Conservation (phyloP, 2,888 invertebrate genomes). For the Drosophila tanythrix region DNA sequence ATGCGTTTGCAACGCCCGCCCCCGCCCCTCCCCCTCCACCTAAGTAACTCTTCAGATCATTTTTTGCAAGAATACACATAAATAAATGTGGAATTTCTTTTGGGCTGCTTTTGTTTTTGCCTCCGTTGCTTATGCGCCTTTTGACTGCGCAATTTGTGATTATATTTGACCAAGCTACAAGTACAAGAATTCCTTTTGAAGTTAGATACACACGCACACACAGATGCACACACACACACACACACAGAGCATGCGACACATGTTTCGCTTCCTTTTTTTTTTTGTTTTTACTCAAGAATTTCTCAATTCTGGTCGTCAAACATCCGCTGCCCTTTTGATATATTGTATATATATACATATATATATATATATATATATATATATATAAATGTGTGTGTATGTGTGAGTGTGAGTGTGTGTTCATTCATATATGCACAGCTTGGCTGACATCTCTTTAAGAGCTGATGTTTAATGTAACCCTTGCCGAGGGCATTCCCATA, state of each 20-base stretch:
- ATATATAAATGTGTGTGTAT: not conserved
- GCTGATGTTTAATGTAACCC: conserved; percentile 1
- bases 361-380: not conserved
- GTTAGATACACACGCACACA: conserved; percentile 25
- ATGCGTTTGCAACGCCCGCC: conserved; percentile 11
- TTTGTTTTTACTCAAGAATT: conserved; percentile 2
- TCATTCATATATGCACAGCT: not conserved
- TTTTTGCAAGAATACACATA: conserved; percentile 48
- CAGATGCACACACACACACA: not conserved
- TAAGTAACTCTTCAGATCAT: conserved; percentile 33
- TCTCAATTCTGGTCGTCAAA: conserved; percentile 44
- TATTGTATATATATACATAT: not conserved
- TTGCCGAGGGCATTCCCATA: not conserved
- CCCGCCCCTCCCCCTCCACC: not conserved
- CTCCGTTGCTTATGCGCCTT: conserved; percentile 39
- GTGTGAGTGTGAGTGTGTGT: not conserved
- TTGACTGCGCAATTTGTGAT: conserved; percentile 47
- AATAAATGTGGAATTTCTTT: conserved; percentile 37
- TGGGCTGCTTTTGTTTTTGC: conserved; percentile 22
- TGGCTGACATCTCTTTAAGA: conserved; percentile 8
- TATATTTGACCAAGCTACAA: conserved; percentile 46
- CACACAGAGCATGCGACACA: conserved; percentile 16
- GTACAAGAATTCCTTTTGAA: conserved; percentile 55
- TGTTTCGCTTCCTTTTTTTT: conserved; percentile 11
- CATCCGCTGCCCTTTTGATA: conserved; percentile 48